Evolutionary conservation across 1,140 invertebrate genomes (phyloP).

Genomic region (Drosophila insularis): DNA sequence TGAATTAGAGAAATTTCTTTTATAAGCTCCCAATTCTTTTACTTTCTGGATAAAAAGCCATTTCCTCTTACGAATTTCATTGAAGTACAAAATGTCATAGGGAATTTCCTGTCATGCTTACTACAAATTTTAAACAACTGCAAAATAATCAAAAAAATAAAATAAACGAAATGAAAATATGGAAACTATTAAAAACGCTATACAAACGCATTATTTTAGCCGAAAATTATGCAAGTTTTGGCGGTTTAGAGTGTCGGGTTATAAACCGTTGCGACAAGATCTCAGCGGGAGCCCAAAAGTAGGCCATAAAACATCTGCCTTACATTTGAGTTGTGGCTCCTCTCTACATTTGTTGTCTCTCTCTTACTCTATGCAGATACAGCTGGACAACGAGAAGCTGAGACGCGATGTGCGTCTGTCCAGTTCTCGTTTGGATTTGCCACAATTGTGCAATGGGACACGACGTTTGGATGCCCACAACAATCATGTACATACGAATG

Average conservation of each 20-base stretch:
- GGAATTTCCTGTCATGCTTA: not conserved
- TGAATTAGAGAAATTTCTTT: too few species aligned
- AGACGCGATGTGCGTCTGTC: conserved; percentile 74
- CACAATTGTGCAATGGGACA: conserved; percentile 69
- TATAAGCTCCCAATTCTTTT: too few species aligned
- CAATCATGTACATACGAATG: conserved; percentile 51
- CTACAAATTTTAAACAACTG: not conserved
- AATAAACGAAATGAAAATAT: conserved; percentile 19
- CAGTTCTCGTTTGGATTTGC: conserved; percentile 71
- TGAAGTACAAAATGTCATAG: not conserved
- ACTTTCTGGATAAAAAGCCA: too few species aligned
- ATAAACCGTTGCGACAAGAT: not conserved
- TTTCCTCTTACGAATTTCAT: too few species aligned
- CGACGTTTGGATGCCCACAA: conserved; percentile 71
- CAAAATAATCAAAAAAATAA: not conserved
- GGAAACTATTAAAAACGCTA: conserved; percentile 4
- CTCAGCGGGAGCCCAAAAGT: conserved; percentile 25
- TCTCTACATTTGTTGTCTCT: not conserved
- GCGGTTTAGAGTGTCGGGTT: not conserved
- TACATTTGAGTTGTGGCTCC: not conserved
- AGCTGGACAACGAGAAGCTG: conserved; percentile 81
- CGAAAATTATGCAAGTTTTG: conserved; percentile 30
- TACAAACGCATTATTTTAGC: not conserved
- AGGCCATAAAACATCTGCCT: conserved; percentile 21
- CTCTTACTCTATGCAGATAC: conserved; percentile 59